Percentiles rank a stretch among this genome's conserved stretches.
Conservation (phyloP, 2,113 vertebrate genomes). For the Periophthalmus modestus region DNA sequence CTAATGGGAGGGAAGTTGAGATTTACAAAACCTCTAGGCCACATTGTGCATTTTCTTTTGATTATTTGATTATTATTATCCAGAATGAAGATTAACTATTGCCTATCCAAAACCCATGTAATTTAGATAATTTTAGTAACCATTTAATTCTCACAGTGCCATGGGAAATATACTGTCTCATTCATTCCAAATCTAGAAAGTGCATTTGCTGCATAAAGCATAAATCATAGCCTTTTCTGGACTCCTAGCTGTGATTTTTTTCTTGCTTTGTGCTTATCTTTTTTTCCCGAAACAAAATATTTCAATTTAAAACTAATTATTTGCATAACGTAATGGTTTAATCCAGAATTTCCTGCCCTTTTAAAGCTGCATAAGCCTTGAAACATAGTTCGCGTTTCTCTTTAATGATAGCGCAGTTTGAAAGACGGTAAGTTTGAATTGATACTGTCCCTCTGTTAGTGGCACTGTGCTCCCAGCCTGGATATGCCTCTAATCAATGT, state of each 20-base stretch:
- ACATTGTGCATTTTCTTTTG: neutral
- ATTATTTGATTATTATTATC: no score
- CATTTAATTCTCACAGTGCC: no score
- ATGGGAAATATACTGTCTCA: no score
- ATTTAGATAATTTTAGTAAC: no score
- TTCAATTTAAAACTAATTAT: no score
- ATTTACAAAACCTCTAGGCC: neutral
- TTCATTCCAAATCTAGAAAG: neutral
- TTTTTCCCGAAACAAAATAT: no score
- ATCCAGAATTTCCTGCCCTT: neutral
- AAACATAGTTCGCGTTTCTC: neutral
- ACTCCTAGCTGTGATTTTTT: no score
- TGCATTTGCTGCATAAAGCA: neutral
- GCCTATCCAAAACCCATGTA: no score
- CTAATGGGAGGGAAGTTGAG: conserved; percentile 8
- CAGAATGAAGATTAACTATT: no score
- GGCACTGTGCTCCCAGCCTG: conserved; percentile 29
- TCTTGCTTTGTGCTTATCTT: no score
- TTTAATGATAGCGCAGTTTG: conserved; percentile 7
- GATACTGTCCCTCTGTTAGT: neutral
- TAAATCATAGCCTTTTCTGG: neutral
- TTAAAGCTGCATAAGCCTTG: neutral
- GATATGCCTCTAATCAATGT: conserved; percentile 47
- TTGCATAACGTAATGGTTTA: neutral
- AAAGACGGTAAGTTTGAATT: conserved; percentile 17